Evolutionary conservation across 1,140 invertebrate genomes (phyloP).

Genomic region (Aphelinus atriplicis): DNA sequence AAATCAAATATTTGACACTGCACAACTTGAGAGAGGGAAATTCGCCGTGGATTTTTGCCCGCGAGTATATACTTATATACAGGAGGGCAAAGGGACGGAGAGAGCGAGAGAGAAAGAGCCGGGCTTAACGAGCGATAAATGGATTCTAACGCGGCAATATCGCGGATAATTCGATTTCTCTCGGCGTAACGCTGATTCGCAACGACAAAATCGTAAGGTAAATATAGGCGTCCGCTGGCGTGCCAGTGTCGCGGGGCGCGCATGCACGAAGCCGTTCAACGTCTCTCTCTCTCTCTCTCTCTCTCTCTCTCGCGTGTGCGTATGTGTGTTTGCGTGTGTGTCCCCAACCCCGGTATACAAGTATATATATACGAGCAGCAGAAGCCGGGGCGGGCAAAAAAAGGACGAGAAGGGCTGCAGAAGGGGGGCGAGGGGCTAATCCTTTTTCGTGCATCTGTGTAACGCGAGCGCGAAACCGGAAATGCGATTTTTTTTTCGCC

Average conservation of each 20-base stretch:
- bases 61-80: too few species aligned
- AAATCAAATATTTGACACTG: too few species aligned
- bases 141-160: slow-evolving; percentile 36
- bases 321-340: too few species aligned
- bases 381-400: too few species aligned
- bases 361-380: background rate
- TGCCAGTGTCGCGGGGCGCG: too few species aligned
- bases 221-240: background rate
- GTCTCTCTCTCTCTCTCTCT: too few species aligned
- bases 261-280: too few species aligned
- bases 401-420: too few species aligned
- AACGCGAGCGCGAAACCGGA: slow-evolving; percentile 28
- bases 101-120: background rate
- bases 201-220: slow-evolving; percentile 33
- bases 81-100: too few species aligned
- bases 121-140: slow-evolving; percentile 39
- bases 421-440: slow-evolving; percentile 6
- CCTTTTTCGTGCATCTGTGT: slow-evolving; percentile 46
- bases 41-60: slow-evolving; percentile 4
- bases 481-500: slow-evolving; percentile 26
- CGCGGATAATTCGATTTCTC: slow-evolving; percentile 36
- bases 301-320: too few species aligned
- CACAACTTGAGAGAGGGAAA: background rate
- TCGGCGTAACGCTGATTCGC: slow-evolving; percentile 32
- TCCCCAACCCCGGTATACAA: background rate